Evolutionary conservation across 2,888 invertebrate genomes (phyloP), one percentile per base, ranked within the genome.

Genomic region (Taphrorychus bicolor): DNA sequence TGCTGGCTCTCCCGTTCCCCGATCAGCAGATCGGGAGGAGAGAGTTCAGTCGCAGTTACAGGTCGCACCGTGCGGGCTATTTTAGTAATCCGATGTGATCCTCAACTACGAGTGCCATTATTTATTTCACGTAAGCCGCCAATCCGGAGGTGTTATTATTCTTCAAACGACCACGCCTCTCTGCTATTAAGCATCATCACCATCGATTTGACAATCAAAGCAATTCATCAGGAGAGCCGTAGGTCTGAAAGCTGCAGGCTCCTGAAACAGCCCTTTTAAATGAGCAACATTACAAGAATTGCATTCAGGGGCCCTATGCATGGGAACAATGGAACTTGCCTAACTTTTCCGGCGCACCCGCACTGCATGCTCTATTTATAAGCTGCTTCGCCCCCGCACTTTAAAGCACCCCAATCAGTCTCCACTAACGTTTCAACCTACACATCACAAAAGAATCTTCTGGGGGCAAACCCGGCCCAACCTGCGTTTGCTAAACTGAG

Each of bases 21-120:
- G 95, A 95, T 86, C 94, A 95, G 86, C 94, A 94, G 83, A 90
- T 95, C 78, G 95, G 93, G 76, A 86, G 94, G 79, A 88, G 95
- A 72, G 94, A 95, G 84, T 89, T 92, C 78, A 89, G 89, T 74
- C 88, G 93, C 77, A 88, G 88, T 78, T 89, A 89, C 82, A 87
- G 90, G 70, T 87, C 87, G 79, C 90, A 90, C 79, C 85, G 87
- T 75, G 94, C 94, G 77, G 95, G 94, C 80, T 93, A 93, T 85
- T 95, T 94, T 87, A 94, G 94, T 85, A 93, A 93, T 84, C 91
- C 91, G 66, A 85, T 88, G 83, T 89, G 88, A 86, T 83, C 21
- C 24, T 11, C 5, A n/a, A 16, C n/a, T n/a, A n/a, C 18, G 54
- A 54, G 71, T 71, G 70, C 70, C 70, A 69, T 70, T 64, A 59